Evolutionary conservation across 2,888 invertebrate species (phyloP).

Genomic region (Harpagoxenus sublaevis): DNA sequence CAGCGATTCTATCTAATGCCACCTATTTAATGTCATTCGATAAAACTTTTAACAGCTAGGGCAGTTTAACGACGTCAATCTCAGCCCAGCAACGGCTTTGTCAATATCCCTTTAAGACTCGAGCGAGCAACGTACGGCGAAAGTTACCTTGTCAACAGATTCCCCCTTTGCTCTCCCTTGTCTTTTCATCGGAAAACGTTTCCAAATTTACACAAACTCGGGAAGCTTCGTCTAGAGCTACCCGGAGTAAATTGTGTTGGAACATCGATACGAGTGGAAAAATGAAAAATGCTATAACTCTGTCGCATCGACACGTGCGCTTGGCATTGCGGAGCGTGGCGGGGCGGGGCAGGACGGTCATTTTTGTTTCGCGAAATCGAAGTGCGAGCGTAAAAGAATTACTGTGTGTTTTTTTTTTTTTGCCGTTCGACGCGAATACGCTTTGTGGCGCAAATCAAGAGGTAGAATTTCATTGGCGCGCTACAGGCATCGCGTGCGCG

Average conservation of each 20-base stretch:
- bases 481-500: not conserved
- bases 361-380: not conserved
- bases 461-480: not conserved
- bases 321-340: not conserved
- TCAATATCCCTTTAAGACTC: constrained; percentile 8
- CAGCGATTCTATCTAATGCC: not conserved
- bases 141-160: not conserved
- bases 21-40: not conserved
- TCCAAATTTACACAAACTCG: not conserved
- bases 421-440: too few species aligned
- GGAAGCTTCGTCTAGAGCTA: not conserved
- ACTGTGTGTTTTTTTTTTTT: not conserved
- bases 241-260: not conserved
- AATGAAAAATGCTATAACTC: not conserved
- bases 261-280: not conserved
- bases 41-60: not conserved
- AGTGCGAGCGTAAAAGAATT: not conserved
- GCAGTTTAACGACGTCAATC: not conserved
- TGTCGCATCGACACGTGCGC: not conserved
- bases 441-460: not conserved
- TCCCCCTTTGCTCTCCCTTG: not conserved
- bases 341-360: not conserved
- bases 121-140: too few species aligned
- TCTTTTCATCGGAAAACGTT: constrained; percentile 8
- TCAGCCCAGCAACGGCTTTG: not conserved